Evolutionary conservation across 2,113 vertebrate genomes (phyloP).

Genomic region (Pardalotus punctatus): DNA sequence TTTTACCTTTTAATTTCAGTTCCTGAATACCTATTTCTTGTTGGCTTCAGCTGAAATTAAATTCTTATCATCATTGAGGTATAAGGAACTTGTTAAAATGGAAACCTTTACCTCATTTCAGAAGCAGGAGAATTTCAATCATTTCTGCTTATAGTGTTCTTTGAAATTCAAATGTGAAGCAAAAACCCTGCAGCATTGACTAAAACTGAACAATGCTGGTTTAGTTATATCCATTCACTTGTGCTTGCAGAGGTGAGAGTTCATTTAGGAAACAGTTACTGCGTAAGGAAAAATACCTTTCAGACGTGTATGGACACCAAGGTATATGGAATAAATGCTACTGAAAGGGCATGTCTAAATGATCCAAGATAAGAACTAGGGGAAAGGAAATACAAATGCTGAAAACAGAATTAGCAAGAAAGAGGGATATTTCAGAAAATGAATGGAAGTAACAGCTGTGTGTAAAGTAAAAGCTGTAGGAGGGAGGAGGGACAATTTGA

Average conservation of each 20-base stretch:
- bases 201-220: neutral
- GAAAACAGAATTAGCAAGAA: neutral
- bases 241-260: neutral
- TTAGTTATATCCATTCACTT: neutral
- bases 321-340: neutral
- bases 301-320: neutral
- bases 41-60: neutral
- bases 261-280: neutral
- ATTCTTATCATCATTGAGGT: neutral
- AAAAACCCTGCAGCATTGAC: neutral
- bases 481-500: neutral
- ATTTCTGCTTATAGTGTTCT: neutral
- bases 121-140: neutral
- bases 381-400: neutral
- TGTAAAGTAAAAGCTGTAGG: neutral
- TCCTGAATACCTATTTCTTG: neutral
- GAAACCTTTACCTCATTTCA: neutral
- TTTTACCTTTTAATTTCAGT: neutral
- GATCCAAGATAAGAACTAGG: neutral
- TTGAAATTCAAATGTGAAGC: conserved; percentile 10
- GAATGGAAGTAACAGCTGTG: neutral
- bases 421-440: neutral
- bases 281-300: neutral
- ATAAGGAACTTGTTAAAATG: neutral
- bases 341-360: neutral